phyloP scores from a whole-genome alignment of 2,797 vertebrate species.

The Morus bassanus region DNA sequence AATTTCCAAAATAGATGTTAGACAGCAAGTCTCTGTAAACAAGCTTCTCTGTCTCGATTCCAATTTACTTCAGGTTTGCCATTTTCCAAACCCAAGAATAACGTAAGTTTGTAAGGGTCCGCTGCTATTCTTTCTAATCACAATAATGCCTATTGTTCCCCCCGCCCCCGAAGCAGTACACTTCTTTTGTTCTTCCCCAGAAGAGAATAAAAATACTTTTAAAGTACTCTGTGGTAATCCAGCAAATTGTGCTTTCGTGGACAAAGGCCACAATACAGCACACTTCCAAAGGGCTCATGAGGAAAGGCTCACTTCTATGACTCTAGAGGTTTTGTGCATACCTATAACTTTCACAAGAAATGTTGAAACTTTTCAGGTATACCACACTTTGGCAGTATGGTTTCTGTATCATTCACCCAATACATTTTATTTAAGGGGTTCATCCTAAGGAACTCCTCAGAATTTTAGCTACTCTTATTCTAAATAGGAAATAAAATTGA shows the following conservation, averaged over 20 bases:
- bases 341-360: not conserved
- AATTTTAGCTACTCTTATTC: not conserved
- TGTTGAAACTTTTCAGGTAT: not conserved
- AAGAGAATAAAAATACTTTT: slow-evolving; percentile 16
- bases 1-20: not conserved
- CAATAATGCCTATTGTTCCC: not conserved
- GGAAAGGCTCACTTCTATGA: not conserved
- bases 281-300: not conserved
- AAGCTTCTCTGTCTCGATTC: not conserved
- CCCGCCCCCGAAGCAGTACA: not conserved
- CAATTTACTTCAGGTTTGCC: slow-evolving; percentile 21
- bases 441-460: not conserved
- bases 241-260: not conserved
- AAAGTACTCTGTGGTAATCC: slow-evolving; percentile 9
- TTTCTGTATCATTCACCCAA: not conserved
- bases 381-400: not conserved
- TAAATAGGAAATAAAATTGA: not conserved
- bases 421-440: not conserved
- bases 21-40: not conserved
- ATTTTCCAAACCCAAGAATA: slow-evolving; percentile 38
- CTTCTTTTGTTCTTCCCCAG: not conserved
- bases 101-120: slow-evolving; percentile 31
- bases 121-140: slow-evolving; percentile 20
- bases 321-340: not conserved
- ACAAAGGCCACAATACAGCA: not conserved